phyloP scores from a whole-genome alignment of 1,140 invertebrate species.

The Tetramorium alpestre region DNA sequence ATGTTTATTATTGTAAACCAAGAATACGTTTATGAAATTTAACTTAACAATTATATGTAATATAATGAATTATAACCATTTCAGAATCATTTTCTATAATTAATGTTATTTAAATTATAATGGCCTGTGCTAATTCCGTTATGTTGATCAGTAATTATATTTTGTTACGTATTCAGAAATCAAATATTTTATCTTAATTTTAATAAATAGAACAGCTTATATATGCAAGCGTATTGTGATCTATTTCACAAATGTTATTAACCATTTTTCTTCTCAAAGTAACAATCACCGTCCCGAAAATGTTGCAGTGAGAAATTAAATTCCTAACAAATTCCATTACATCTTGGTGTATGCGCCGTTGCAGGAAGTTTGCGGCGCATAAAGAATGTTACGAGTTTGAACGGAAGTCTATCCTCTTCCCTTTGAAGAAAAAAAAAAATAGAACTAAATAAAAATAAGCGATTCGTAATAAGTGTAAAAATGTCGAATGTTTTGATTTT shows the following conservation, averaged over 20 bases:
- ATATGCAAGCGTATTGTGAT: background rate
- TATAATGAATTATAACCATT: too few species aligned
- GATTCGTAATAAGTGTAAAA: conserved; percentile 22
- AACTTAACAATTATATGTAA: background rate
- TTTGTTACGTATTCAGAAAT: background rate
- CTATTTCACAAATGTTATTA: conserved; percentile 58
- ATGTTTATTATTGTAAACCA: background rate
- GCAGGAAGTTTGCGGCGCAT: conserved; percentile 50
- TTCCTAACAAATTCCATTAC: conserved; percentile 71
- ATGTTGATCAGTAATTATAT: background rate
- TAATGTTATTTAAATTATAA: background rate
- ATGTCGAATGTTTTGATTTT: background rate
- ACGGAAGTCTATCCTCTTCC: background rate
- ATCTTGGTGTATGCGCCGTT: conserved; percentile 46
- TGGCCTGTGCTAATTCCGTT: background rate
- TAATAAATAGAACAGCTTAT: background rate
- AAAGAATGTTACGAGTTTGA: conserved; percentile 42
- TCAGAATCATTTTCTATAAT: background rate
- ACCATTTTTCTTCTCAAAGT: conserved; percentile 51
- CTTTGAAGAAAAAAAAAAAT: background rate
- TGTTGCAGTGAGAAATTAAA: conserved; percentile 66
- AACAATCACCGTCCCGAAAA: conserved; percentile 41
- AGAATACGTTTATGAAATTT: background rate
- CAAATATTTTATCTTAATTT: conserved; percentile 8
- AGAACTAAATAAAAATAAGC: conserved; percentile 20